Evolutionary conservation across 2,797 vertebrate species (phyloP), one percentile per base, ranked within the genome.

Genomic region (Chrosomus eos): DNA sequence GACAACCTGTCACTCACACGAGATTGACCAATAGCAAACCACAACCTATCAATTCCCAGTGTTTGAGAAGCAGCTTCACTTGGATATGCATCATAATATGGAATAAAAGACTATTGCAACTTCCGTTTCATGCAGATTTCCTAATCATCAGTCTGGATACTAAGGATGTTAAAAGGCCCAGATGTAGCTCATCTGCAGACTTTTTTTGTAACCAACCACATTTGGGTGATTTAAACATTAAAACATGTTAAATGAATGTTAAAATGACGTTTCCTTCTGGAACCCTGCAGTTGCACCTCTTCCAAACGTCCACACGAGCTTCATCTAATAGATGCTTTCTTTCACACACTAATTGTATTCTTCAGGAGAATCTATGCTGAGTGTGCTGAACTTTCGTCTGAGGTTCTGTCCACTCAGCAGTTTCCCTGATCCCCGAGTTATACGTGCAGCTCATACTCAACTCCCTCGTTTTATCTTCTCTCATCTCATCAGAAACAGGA

Each of bases 401-500:
- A 10, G 43, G 10, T 68, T 83, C 53, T 73, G 75, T 74, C 74
- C 60, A 80, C 43, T 33, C n/a, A 45, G 48, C 62, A 67, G 53
- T 23, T 28, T 58, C 6, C 36, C 55, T 23, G 43, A 68, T 62
- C 64, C 28, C 66, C 2, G 9, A 78, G 26, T 68, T 53, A 38
- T 48, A 83, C 40, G 70, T 74, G 58, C 40, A 45, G 28, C 60
- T 31, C 62, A 64, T 64, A 8, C 62, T 55, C 11, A 78, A 40
- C 73, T 68, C 26, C 4, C 43, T 66, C 19, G 18, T 79, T 66
- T 84, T 23, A 75, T 26, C 67, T 38, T 2, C 43, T 71, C 23
- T 85, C 31, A 60, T 71, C 55, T 73, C 28, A 23, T 70, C 76
- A 78, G 36, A 72, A 64, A 28, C 53, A 68, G 11, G 72, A 75